Percentiles rank a stretch among this genome's conserved stretches.
Conservation (phyloP, 1,140 invertebrate species). For the Cyclargus thomasi region DNA sequence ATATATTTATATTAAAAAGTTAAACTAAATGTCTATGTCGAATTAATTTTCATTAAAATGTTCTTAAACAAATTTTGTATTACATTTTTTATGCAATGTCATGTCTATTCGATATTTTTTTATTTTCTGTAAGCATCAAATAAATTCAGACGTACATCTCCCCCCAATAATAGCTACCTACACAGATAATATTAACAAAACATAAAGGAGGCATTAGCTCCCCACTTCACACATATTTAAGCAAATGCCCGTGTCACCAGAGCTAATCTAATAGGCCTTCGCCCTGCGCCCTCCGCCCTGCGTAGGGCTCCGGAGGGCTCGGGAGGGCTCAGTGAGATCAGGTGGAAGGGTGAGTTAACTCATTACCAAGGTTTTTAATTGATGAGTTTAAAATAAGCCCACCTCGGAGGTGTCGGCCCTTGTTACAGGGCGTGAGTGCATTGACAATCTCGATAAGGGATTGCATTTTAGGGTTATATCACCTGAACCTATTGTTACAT, state of each 20-base stretch:
- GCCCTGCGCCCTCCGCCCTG: too few species aligned
- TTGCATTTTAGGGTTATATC: background rate
- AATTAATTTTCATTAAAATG: too few species aligned
- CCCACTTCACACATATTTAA: constrained; percentile 29
- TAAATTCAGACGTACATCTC: too few species aligned
- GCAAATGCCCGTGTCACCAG: constrained; percentile 19
- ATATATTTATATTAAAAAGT: too few species aligned
- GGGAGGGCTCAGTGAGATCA: constrained; percentile 23
- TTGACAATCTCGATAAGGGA: background rate
- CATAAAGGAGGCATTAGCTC: constrained; percentile 11
- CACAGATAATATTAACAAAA: background rate
- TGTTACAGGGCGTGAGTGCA: background rate
- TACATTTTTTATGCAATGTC: too few species aligned
- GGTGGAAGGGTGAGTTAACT: constrained; percentile 16
- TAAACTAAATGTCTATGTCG: too few species aligned
- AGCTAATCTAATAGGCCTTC: constrained; percentile 22
- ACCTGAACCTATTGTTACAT: background rate
- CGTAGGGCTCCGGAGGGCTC: constrained; percentile 17
- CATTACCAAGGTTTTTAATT: constrained; percentile 13
- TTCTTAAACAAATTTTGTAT: too few species aligned
- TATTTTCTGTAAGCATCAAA: too few species aligned
- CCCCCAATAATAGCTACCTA: background rate
- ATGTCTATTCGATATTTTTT: too few species aligned
- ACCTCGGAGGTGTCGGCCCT: background rate
- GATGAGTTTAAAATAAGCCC: constrained; percentile 13